Base-by-base conservation (phyloP, 1,140 invertebrate species). In the Euwallacea fornicatus region DNA sequence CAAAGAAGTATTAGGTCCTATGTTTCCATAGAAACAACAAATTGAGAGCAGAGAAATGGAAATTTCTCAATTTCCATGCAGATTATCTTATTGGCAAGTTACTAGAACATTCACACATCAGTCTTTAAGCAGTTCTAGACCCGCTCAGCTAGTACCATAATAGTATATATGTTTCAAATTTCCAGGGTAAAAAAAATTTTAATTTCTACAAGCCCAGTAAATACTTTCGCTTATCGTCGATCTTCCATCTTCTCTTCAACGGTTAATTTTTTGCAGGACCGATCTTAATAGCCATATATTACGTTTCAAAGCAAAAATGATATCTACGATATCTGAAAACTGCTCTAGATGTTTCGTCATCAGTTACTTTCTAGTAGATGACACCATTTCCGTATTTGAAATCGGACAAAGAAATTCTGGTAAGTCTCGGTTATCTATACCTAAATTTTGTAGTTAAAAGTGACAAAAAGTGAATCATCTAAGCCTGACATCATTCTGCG, bases 361-460 rank as follows among this genome's bases (percentile, higher is more conserved):
- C 16, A 90, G 88, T 73, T 93, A 93, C 76, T 94, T 87, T 79
- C 81, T 96, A 54, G 86, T 87, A 72, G 93, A 97, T 80, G 92
- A 96, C 73, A 93, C 93, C 0, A 87, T 96, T 47, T 86, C 88
- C 21, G 88, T 97, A 6, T 93, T 88, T 81, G 94, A 97, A 83
- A 78, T 87, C 33, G 87, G 88, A 3, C 84, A 85, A 69, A 86
- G 88, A 73, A 95, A 95, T 80, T 90, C 91, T 65, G 92, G 93
- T 87, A 75, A 64, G 64, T 44, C 13, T 50, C 13, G 0, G 9
- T 50, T 10, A 11, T 50, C 0, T 54, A 50, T 56, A 9, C 46
- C 2, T 66, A 55, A 7, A 11, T 54, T 6, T 50, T 46, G 33
- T 6, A 50, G 46, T 33, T 33, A 33, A 33, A 33, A 33, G 21